Evolutionary conservation across 2,888 invertebrate species (phyloP).

Genomic region (Charanyca ferruginea): DNA sequence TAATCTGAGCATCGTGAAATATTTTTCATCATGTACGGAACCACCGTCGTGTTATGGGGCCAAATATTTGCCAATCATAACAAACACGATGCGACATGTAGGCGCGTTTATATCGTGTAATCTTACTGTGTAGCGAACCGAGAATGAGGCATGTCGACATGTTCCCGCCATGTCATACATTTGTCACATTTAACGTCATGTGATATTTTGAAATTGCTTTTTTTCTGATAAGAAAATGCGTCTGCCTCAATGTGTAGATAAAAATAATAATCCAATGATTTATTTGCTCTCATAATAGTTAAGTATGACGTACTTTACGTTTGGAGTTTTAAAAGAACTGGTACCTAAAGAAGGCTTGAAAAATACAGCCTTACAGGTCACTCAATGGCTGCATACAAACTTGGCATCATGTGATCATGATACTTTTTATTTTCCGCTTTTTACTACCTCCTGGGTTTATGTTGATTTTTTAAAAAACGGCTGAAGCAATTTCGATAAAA

Average conservation of each 20-base stretch:
- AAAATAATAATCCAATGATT: neutral
- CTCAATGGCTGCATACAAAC: too few relatives aligned
- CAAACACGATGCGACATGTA: slow-evolving; percentile 7
- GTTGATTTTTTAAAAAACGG: too few relatives aligned
- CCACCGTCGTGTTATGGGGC: neutral
- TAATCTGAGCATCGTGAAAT: neutral
- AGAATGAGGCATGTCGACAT: slow-evolving; percentile 7
- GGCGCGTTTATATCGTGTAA: slow-evolving; percentile 16
- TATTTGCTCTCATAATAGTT: too few relatives aligned
- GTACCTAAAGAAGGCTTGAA: too few relatives aligned
- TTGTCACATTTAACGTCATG: slow-evolving; percentile 25
- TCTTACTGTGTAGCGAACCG: slow-evolving; percentile 32
- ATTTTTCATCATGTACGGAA: neutral
- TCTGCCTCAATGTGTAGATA: too few relatives aligned
- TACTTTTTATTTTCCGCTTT: too few relatives aligned
- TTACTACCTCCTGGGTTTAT: too few relatives aligned
- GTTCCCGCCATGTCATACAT: slow-evolving; percentile 4
- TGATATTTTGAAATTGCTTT: slow-evolving; percentile 9
- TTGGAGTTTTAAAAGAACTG: too few relatives aligned
- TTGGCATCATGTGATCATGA: too few relatives aligned
- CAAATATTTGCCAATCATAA: slow-evolving; percentile 31
- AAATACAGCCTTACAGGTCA: too few relatives aligned
- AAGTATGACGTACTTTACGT: too few relatives aligned
- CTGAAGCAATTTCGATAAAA: too few relatives aligned
- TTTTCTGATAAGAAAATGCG: neutral